Evolutionary conservation across 2,888 invertebrate species (phyloP).

Genomic region (Proisotoma minuta): DNA sequence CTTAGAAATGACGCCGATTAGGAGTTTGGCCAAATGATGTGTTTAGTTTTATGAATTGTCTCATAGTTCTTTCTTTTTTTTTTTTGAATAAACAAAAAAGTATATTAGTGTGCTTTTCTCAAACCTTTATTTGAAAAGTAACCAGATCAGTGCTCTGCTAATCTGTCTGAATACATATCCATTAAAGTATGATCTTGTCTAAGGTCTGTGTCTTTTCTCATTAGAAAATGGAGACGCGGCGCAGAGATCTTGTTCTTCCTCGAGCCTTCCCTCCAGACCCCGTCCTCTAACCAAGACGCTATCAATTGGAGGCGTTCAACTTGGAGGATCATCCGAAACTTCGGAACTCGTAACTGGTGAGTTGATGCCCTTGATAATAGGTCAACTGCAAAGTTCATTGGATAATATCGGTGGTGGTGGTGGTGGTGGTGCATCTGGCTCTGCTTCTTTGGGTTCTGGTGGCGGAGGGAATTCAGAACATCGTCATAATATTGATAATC

Average conservation of each 20-base stretch:
- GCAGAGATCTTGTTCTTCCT: too few relatives aligned
- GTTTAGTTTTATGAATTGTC: slow-evolving; percentile 5
- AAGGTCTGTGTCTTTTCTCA: too few relatives aligned
- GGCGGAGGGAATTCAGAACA: slow-evolving; percentile 4
- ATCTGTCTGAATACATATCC: too few relatives aligned
- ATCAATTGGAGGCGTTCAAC: slow-evolving; percentile 3
- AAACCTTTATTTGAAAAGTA: not conserved
- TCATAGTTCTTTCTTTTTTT: not conserved
- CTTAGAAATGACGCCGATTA: not conserved
- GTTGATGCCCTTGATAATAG: slow-evolving; percentile 48
- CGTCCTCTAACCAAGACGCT: slow-evolving; percentile 6
- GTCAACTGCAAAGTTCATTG: slow-evolving; percentile 46
- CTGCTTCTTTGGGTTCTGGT: slow-evolving; percentile 18
- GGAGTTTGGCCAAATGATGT: slow-evolving; percentile 3
- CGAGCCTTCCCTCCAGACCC: not conserved
- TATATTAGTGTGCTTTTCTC: not conserved
- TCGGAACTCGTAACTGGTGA: slow-evolving; percentile 44
- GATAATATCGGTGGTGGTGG: slow-evolving; percentile 25
- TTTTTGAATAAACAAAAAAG: not conserved
- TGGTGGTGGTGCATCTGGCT: slow-evolving; percentile 26
- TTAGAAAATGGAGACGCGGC: too few relatives aligned
- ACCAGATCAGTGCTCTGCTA: too few relatives aligned
- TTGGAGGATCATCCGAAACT: not conserved
- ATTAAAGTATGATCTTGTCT: too few relatives aligned
- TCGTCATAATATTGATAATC: slow-evolving; percentile 11